phyloP scores from a whole-genome alignment of 2,113 vertebrate genomes.

The Leptobrachium leishanense region DNA sequence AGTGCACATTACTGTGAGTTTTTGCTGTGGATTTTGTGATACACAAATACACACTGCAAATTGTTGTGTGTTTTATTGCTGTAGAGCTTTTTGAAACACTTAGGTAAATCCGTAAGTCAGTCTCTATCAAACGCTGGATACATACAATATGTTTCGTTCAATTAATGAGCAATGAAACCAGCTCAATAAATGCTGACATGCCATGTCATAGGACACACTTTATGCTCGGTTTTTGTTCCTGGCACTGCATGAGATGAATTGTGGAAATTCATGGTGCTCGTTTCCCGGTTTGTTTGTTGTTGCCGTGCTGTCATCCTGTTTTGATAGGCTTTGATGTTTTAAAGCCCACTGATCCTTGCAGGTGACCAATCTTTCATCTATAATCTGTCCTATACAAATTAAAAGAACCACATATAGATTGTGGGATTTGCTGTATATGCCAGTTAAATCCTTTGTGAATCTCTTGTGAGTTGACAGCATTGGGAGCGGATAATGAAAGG shows the following conservation, averaged over 20 bases:
- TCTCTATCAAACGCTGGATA: no score
- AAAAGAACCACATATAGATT: constrained; percentile 75
- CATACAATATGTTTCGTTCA: not conserved
- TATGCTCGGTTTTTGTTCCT: not conserved
- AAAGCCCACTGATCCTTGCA: constrained; percentile 69
- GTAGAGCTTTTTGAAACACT: no score
- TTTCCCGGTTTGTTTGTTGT: constrained; percentile 59
- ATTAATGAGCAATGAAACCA: not conserved
- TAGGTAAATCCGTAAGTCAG: no score
- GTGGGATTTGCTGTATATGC: constrained; percentile 72
- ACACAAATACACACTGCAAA: no score
- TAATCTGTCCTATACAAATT: constrained; percentile 80
- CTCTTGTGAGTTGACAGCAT: constrained; percentile 61
- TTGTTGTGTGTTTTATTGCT: no score
- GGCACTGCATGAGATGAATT: constrained; percentile 7
- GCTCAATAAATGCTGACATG: not conserved
- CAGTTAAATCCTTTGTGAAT: constrained; percentile 59
- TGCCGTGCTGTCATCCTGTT: constrained; percentile 66
- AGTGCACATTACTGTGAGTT: no score
- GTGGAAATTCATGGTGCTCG: constrained; percentile 21
- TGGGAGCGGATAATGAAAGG: constrained; percentile 63
- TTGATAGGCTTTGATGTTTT: constrained; percentile 70
- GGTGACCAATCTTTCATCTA: constrained; percentile 77
- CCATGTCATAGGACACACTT: not conserved
- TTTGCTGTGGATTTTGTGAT: no score